Evolutionary conservation across 2,113 vertebrate species (phyloP), one percentile per base, ranked within the genome.

Genomic region (Todiramphus saurophagus): DNA sequence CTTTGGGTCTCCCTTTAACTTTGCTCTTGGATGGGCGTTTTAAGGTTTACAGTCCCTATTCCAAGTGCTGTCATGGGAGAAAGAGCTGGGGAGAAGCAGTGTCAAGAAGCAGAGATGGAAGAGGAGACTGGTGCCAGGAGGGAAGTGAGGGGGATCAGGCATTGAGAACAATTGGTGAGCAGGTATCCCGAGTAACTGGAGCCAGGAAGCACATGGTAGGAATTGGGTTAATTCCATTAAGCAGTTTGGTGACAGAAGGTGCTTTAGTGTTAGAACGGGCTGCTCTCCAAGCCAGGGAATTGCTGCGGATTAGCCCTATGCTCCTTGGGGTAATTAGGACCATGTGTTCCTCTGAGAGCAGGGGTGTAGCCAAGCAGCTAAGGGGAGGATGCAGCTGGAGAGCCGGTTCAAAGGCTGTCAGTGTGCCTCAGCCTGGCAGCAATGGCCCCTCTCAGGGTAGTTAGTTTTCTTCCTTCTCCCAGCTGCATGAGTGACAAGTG

Each of bases 141-240:
- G 93, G 88, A 93, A 96, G 91, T 95, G 60, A 70, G 92, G 87
- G 83, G 81, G 83, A 95, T 97, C 97, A 96, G 95, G 96, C 96
- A 74, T 92, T 70, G 96, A 94, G 97, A 98, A 97, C 97, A 98
- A 96, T 95, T 96, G 97, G 75, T 76, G 93, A 96, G 96, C 97
- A 98, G 98, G 98, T 98, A 98, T 98, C 97, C 82, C 21, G 64
- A 98, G 98, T 97, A 97, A 98, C 97, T 96, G 88, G 51, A 97
- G 97, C 97, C 97, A 96, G 97, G 97, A 96, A 98, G 98, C 97
- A 97, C 98, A 97, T 98, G 98, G 98, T 97, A 93, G 96, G 97
- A 98, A 98, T 95, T 98, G 98, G 98, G 98, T 98, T 98, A 98
- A 98, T 98, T 98, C 98, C 98, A 98, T 98, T 98, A 98, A 98